Evolutionary conservation across 2,888 invertebrate species (phyloP), one percentile per base, ranked within the genome.

Genomic region (Oscheius sp.): DNA sequence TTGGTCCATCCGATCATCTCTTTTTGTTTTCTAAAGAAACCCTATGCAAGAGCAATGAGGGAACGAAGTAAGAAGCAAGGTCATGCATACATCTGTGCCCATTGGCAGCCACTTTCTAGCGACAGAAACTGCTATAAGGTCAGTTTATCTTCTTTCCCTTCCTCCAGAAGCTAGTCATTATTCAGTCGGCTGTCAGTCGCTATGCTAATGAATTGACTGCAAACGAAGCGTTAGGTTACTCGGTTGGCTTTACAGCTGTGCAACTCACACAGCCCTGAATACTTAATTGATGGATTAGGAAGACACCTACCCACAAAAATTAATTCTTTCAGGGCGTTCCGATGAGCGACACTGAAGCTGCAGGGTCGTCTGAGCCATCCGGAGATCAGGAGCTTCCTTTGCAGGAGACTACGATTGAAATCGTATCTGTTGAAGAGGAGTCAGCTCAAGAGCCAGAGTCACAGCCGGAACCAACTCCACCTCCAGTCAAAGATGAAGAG

Each of bases 191-290:
- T 51, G 65, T 11, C 65, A 29, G 50, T 37, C 62, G 29, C 47
- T 50, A 68, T 55, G 68, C 68, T 68, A 53, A 68, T 68, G 68
- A 68, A 68, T 68, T 68, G 68, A 68, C 68, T 68, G 63, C 63
- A 63, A 63, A 63, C 48, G 63, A 63, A 63, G 63, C 63, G 21
- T 21, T 21, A 21, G 21, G 21, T 5, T 32, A 48, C 48, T 42
- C 13, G 53, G n/a, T 53, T 53, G 13, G 53, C 4, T 13, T 11
- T 53, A 53, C 63, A 47, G 63, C 47, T 63, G 42, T n/a, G 13
- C 21, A 47, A 48, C 48, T 35, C 62, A 48, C 47, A 37, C 48
- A 48, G 47, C 5, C 11, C 13, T n/a, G 53, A 53, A n/a, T 13
- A 3, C 3, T 53, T 53, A 53, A 53, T n/a, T 13, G 3, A 53